Evolutionary conservation across 2,797 vertebrate species (phyloP), one percentile per base, ranked within the genome.

Genomic region (Eulemur coronatus): DNA sequence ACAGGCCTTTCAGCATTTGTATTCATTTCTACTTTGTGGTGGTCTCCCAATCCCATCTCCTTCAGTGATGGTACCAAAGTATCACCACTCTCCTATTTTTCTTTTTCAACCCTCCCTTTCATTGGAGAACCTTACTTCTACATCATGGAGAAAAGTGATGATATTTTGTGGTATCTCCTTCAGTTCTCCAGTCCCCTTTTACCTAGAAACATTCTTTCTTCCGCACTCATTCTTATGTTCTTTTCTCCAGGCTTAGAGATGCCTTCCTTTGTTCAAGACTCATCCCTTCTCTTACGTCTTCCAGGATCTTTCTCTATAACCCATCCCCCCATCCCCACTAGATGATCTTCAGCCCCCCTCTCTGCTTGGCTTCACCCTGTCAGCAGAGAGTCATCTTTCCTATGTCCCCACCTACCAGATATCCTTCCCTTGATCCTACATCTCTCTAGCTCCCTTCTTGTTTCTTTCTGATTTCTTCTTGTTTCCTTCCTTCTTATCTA

Each of bases 401-500:
- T 22, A n/a, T 38, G 18, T 22, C 13, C 38, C 24, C 17, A 33
- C 20, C 28, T 57, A 41, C 14, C 18, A 91, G 28, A 35, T 59
- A 69, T 70, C 28, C 41, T 38, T 69, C 13, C 12, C 24, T 63
- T 41, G 41, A 30, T 43, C 7, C 24, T 59, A 70, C 2, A 52
- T 17, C 10, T 5, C 9, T 59, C 38, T 48, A 89, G 3, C 26
- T 59, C n/a, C 67, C 4, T 46, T n/a, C 41, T 81, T 95, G 35
- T 38, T 61, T 80, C 57, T 41, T 46, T 88, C 52, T 43, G 5
- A 52, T 76, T 94, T 81, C 57, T 89, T 75, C 57, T 89, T 75
- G 22, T 75, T 63, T 85, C 8, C 35, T 72, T 80, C 6, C 30
- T 65, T 76, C 14, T 5, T 20, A 69, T 43, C 67, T 38, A 92